Evolutionary conservation across 2,888 invertebrate genomes (phyloP), one percentile per base, ranked within the genome.

Genomic region (Bombylius discolor): DNA sequence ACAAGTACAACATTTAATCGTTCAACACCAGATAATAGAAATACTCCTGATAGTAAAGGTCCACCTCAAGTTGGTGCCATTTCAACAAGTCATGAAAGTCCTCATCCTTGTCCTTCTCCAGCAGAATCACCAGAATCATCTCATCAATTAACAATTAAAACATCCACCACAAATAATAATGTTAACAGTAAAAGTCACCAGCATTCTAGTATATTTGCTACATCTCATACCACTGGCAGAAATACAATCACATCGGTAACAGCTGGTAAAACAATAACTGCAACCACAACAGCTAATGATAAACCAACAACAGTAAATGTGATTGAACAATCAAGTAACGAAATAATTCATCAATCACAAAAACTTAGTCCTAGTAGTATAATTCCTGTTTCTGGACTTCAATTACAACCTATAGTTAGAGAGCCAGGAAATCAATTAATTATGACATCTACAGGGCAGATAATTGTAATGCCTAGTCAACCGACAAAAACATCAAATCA

Each of bases 11-110:
- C 66, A 36, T 64, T 68, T 13, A 74, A 73, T 50, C 72, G 76
- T 56, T 66, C 73, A 55, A 76, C 76, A 63, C 71, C 77, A n/a
- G 66, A 76, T 70, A 66, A 75, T 36, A 51, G 52, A 47, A 49
- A 44, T 34, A 54, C 77, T 33, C 77, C 80, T 9, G 86, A 85
- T 64, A 79, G 79, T 36, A 79, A 85, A 64, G 79, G 80, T 1
- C 89, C 89, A 0, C 88, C 89, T 58, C 89, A 90, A 69, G 89
- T 88, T 6, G 89, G 89, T 0, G 85, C 89, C 1, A 86, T 90
- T 11, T 89, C 89, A 63, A 89, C 89, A 0, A 89, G 89, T 68
- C 84, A 87, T 64, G 86, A 87, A 46, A 85, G 87, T 50, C 84
- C 86, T 0, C 83, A 83, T 59, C 76, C 80, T 3, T 80, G 81